Conservation (phyloP, 1,140 invertebrate species). For the Platorchestia sp. region DNA sequence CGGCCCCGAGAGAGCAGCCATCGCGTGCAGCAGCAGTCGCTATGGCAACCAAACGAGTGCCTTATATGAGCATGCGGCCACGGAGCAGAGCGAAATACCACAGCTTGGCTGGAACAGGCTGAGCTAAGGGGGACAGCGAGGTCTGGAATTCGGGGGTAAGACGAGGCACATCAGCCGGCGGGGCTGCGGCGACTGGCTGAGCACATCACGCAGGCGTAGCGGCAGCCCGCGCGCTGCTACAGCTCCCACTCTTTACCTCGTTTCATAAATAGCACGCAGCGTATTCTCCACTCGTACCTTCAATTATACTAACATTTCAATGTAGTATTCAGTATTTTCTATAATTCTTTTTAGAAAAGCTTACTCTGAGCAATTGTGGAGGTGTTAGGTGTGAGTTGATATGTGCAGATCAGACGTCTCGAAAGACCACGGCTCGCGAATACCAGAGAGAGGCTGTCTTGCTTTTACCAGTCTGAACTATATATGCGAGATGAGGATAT, state of each 20-base stretch:
- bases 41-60: constrained; percentile 49
- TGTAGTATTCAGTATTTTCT: not conserved
- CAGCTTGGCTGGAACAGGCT: constrained; percentile 53
- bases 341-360: not conserved
- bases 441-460: constrained; percentile 6
- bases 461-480: not conserved
- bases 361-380: not conserved
- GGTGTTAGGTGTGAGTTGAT: not conserved
- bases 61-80: constrained; percentile 46
- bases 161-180: constrained; percentile 35
- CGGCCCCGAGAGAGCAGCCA: not conserved
- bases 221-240: not conserved
- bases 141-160: constrained; percentile 49
- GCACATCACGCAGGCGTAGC: not conserved
- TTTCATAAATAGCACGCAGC: not conserved
- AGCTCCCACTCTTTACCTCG: not conserved
- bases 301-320: not conserved
- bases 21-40: constrained; percentile 31
- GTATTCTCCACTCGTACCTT: not conserved
- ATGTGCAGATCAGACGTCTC: not conserved
- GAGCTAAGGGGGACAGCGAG: constrained; percentile 46
- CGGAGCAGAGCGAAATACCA: constrained; percentile 44
- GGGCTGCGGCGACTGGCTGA: constrained; percentile 3
- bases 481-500: constrained; percentile 35
- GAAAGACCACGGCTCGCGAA: not conserved